A percentile compares a stretch with the other conserved stretches of the same genome.
These are phyloP conservation scores for Pseudopodoces humilis DNA, from an alignment of 2,113 vertebrate species.

Conservation along the genomic window DNA sequence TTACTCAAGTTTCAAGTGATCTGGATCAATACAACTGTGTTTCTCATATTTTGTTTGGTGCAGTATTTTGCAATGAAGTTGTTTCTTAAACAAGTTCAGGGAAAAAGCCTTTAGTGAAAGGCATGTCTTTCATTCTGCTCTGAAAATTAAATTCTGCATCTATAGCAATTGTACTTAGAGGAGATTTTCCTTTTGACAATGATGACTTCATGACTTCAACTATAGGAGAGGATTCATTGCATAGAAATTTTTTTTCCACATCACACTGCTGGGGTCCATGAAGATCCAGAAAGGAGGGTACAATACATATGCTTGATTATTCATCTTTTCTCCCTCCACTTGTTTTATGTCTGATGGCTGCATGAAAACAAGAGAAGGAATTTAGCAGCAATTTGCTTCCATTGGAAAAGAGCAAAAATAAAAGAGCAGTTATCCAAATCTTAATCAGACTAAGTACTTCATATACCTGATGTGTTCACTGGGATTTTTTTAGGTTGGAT, in stretches of 20 bases:
- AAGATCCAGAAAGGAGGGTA: background rate
- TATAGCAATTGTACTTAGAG: background rate
- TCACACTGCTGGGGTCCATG: background rate
- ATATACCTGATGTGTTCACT: background rate
- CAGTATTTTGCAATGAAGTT: background rate
- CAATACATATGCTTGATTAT: background rate
- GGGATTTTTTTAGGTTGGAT: background rate
- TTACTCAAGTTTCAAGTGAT: background rate
- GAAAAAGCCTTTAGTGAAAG: background rate
- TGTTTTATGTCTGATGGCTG: background rate
- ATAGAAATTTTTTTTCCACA: background rate
- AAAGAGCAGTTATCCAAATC: background rate
- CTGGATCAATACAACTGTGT: background rate
- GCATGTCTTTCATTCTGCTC: background rate
- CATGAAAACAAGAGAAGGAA: background rate
- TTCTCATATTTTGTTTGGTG: background rate
- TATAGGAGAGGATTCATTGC: background rate
- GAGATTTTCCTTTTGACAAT: background rate
- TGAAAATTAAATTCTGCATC: background rate
- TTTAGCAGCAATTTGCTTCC: background rate
- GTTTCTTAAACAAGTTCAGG: background rate
- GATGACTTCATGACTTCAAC: background rate
- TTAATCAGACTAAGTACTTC: background rate
- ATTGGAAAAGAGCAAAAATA: background rate
- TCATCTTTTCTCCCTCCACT: background rate